Evolutionary conservation across 2,797 vertebrate genomes (phyloP).

Genomic region (Odontamblyopus rebecca): DNA sequence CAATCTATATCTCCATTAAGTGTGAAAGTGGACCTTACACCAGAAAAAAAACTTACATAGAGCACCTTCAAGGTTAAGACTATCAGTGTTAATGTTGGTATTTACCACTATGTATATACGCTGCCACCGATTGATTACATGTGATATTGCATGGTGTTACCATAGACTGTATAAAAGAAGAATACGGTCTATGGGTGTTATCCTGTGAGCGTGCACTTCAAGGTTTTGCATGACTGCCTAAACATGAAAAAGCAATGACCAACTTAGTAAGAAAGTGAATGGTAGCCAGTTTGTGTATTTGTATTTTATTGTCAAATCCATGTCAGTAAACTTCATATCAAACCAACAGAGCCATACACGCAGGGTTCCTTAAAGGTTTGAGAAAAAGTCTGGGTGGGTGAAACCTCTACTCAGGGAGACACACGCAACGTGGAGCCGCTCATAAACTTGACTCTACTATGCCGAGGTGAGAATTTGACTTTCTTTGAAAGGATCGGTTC

Average conservation of each 20-base stretch:
- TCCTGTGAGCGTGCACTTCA: background rate
- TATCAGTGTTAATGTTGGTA: too few relatives aligned
- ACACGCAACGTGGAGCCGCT: too few relatives aligned
- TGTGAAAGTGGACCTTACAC: background rate
- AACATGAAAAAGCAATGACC: background rate
- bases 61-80: too few relatives aligned
- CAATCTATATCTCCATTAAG: too few relatives aligned
- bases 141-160: background rate
- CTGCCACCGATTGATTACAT: slow-evolving; percentile 37
- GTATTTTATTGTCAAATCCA: background rate
- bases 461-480: too few relatives aligned
- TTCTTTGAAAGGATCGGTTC: too few relatives aligned
- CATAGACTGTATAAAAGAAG: too few relatives aligned
- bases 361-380: background rate
- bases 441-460: background rate
- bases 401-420: too few relatives aligned
- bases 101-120: background rate
- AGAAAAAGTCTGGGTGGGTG: background rate
- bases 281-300: background rate
- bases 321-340: background rate
- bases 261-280: background rate
- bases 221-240: background rate
- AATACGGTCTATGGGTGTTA: background rate
- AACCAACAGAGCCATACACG: background rate
- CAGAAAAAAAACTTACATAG: too few relatives aligned